Base-by-base conservation (phyloP, 2,797 vertebrate species). In the Arremon brunneinucha region DNA sequence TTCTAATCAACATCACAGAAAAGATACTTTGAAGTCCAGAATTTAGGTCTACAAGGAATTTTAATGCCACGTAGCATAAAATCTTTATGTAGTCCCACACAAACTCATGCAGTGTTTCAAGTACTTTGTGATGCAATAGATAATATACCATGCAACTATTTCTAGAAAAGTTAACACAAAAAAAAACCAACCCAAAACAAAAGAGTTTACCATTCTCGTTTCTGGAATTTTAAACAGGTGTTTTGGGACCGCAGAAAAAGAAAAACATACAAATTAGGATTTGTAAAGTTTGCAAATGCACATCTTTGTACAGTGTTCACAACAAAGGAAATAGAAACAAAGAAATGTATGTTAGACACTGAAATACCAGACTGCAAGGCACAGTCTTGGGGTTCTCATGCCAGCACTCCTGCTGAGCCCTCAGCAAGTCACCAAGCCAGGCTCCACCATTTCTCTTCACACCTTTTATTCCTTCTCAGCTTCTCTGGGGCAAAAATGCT, bases 21-120 rank as follows among this genome's bases (percentile, higher is more conserved):
- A 87, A 87, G 72, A 88, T 63, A 70, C 17, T 85, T 83, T 56
- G 41, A 91, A 89, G 47, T 47, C 28, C 41, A 87, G 49, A 93
- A 56, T 74, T 89, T 64, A 87, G 68, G 15, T 68, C 35, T 59
- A 22, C 22, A 14, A 28, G 32, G 32, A 41, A 88, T 79, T 84
- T 93, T 67, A 83, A 85, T 69, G 23, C 11, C 67, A 90, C 88
- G 21, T 47, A 86, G 13, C 26, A 69, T 55, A 82, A 90, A 91
- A 79, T 84, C 34, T 81, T 81, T 47, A 79, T 52, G 49, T 39
- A 89, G 6, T 6, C 55, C 12, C 15, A 10, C 60, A 14, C 20
- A 62, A 47, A 79, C 5, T 49, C 59, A 72, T 77, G 87, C 52
- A 64, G 28, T 43, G 16, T 53, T 90, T 39, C 28, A 72, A 84